Evolutionary conservation across 2,888 invertebrate species (phyloP).

Genomic region (Chrysolina oricalcia): DNA sequence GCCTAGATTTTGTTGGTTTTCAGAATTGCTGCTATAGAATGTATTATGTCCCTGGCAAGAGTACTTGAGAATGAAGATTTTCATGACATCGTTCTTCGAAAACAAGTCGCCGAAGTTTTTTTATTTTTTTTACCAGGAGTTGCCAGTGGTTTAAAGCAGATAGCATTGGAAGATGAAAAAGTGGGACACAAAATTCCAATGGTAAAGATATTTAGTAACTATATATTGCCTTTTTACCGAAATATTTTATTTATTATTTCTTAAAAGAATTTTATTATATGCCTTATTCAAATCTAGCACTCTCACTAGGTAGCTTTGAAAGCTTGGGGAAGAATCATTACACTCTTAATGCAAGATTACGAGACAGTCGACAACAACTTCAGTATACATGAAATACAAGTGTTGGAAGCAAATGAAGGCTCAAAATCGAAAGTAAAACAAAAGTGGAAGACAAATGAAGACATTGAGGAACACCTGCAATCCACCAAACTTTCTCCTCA

Average conservation of each 20-base stretch:
- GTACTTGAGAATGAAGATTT: conserved; percentile 75
- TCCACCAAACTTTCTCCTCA: conserved; percentile 70
- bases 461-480: conserved; percentile 69
- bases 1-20: conserved; percentile 46
- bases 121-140: conserved; percentile 80
- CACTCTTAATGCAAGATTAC: conserved; percentile 72
- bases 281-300: neutral
- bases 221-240: too few species aligned
- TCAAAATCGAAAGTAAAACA: conserved; percentile 23
- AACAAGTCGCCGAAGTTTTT: conserved; percentile 75
- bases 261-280: too few species aligned
- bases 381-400: conserved; percentile 34
- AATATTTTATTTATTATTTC: too few species aligned
- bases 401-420: neutral
- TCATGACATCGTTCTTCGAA: conserved; percentile 73
- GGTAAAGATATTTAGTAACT: conserved; percentile 67
- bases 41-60: conserved; percentile 78
- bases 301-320: conserved; percentile 70
- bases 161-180: conserved; percentile 75
- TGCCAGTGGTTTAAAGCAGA: conserved; percentile 75
- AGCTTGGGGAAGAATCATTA: conserved; percentile 71
- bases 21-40: conserved; percentile 75
- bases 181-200: conserved; percentile 77
- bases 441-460: conserved; percentile 62
- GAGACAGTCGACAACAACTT: conserved; percentile 54